Base-by-base conservation (phyloP, 2,113 vertebrate genomes). In the Myotis davidii region DNA sequence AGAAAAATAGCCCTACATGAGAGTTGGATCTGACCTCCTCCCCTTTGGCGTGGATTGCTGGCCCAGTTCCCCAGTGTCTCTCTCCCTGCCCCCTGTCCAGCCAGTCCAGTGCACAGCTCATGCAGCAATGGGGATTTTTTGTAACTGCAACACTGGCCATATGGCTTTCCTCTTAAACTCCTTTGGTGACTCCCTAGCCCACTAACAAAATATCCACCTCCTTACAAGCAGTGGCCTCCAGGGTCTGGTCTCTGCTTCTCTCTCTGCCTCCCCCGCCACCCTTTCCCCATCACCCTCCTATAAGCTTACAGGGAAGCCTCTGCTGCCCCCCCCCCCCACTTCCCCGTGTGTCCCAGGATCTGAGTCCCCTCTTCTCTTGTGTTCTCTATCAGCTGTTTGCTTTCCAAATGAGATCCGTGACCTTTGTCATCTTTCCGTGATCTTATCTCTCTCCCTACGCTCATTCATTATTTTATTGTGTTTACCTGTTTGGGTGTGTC, bases 401-500 rank as follows among this genome's bases (percentile, higher is more conserved):
- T 64, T 54, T 72, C 17, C 65, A 29, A 78, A 50, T 34, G 48
- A 73, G 39, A 7, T 10, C 9, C 6, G 0, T 42, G n/a, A 23
- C 17, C 67, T 81, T 69, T 34, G 25, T 65, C 83, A 73, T 64
- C 39, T 61, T 50, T 10, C 45, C 61, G 17, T 67, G 45, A 56
- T 54, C 78, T 21, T 67, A 65, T 67, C 61, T 39, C 20, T 72
- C 21, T 70, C 39, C 8, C 50, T n/a, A 1, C 50, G 3, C 84
- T 92, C 81, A 69, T 11, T 79, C 42, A 87, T 65, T 79, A 34
- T 52, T 45, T 85, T 90, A 77, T 94, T 59, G 34, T 64, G 56
- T 93, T 96, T 92, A 56, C 94, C 73, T 70, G 21, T 50, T 70
- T 56, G 90, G 92, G 78, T 42, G 82, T 86, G 78, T 78, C 42